Percentiles rank a stretch among this genome's conserved stretches.
Evolutionary conservation across 2,888 invertebrate genomes (phyloP).

Genomic region (Drosophila nigricruria): DNA sequence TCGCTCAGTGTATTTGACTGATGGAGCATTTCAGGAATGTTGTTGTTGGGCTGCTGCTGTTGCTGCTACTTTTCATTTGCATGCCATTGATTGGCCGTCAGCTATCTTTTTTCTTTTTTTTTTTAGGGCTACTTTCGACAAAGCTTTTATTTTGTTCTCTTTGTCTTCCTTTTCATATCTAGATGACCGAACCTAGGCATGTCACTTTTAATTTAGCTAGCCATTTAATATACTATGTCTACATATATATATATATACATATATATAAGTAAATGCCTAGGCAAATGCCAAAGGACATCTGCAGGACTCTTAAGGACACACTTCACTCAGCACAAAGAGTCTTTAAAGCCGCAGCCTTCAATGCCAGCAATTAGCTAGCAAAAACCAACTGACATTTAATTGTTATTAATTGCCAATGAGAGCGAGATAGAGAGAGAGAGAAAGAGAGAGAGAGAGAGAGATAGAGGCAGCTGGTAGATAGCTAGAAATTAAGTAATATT

Average conservation of each 20-base stretch:
- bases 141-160: neutral
- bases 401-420: slow-evolving; percentile 72
- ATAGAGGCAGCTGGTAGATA: neutral
- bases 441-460: neutral
- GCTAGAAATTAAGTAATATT: slow-evolving; percentile 73
- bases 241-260: neutral
- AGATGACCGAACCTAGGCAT: slow-evolving; percentile 67
- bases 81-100: slow-evolving; percentile 52
- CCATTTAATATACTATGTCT: slow-evolving; percentile 64
- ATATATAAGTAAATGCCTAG: neutral
- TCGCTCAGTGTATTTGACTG: slow-evolving; percentile 23
- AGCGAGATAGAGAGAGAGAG: slow-evolving; percentile 15
- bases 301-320: slow-evolving; percentile 58
- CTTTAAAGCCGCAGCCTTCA: slow-evolving; percentile 46
- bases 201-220: slow-evolving; percentile 77
- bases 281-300: slow-evolving; percentile 38
- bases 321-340: slow-evolving; percentile 22
- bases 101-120: slow-evolving; percentile 20
- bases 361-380: slow-evolving; percentile 62
- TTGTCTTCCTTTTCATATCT: slow-evolving; percentile 42
- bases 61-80: slow-evolving; percentile 45
- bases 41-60: slow-evolving; percentile 10
- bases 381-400: slow-evolving; percentile 67
- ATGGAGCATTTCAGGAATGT: slow-evolving; percentile 34
- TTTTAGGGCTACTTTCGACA: neutral